Evolutionary conservation across 2,797 vertebrate species (phyloP).

Genomic region (Oreochromis grahami): DNA sequence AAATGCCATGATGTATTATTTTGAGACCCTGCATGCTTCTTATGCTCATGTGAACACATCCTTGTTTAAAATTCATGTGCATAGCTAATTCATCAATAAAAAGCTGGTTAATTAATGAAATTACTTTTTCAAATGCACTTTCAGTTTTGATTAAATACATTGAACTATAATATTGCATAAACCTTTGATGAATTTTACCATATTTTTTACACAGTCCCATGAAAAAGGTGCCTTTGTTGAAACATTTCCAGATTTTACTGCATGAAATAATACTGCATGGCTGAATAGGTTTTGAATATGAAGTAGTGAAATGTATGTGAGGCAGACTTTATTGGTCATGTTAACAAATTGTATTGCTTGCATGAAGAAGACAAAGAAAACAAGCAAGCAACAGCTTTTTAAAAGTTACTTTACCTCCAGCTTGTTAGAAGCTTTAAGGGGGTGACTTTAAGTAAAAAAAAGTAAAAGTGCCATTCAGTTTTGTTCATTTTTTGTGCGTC

Average conservation of each 20-base stretch:
- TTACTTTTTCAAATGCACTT: background rate
- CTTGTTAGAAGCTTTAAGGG: background rate
- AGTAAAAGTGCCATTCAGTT: background rate
- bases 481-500: background rate
- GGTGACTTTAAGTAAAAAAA: background rate
- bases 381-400: background rate
- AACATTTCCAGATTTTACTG: background rate
- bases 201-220: background rate
- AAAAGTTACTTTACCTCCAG: background rate
- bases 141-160: background rate
- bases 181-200: fast-evolving
- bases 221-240: background rate
- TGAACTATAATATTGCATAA: background rate
- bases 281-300: background rate
- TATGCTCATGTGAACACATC: background rate
- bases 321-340: background rate
- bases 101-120: background rate
- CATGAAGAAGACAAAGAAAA: background rate
- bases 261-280: background rate
- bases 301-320: background rate
- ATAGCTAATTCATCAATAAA: background rate
- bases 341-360: background rate
- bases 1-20: background rate
- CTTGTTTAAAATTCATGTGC: fast-evolving
- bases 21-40: background rate